These are phyloP conservation scores for Piaya cayana DNA, from an alignment of 2,113 vertebrate species.

Conservation along the genomic window DNA sequence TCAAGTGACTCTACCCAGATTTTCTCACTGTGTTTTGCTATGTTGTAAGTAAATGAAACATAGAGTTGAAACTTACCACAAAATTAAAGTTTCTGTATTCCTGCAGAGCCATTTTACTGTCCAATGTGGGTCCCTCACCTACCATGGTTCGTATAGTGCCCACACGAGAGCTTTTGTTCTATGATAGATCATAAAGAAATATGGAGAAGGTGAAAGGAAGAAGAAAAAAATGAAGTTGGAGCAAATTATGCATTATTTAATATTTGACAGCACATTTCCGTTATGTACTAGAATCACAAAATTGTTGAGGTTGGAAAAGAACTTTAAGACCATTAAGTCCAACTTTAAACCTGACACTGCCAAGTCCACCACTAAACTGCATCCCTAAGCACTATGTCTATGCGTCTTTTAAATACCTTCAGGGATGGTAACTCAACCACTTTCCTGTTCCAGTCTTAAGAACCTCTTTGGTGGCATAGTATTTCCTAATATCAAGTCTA, in stretches of 20 bases:
- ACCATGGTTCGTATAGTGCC: not conserved
- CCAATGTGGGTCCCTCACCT: constrained; percentile 56
- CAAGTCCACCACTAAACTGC: too few relatives aligned
- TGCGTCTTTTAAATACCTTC: too few relatives aligned
- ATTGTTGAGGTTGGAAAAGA: too few relatives aligned
- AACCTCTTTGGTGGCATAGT: too few relatives aligned
- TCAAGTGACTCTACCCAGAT: not conserved
- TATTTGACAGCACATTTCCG: not conserved
- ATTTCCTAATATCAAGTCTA: too few relatives aligned
- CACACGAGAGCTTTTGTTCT: constrained; percentile 64
- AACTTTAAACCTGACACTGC: too few relatives aligned
- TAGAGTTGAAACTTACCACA: constrained; percentile 76
- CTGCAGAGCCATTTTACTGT: constrained; percentile 81
- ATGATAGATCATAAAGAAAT: not conserved
- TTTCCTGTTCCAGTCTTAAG: too few relatives aligned
- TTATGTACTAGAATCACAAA: not conserved
- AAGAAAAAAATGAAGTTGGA: not conserved
- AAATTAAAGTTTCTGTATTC: constrained; percentile 76
- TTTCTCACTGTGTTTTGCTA: not conserved
- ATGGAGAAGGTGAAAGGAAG: not conserved
- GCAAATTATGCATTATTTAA: not conserved
- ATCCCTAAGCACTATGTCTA: too few relatives aligned
- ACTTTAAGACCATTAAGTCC: too few relatives aligned
- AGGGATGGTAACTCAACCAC: too few relatives aligned
- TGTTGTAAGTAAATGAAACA: not conserved